These are phyloP conservation scores for Gadus macrocephalus DNA, from an alignment of 2,113 vertebrate species.

Conservation along the genomic window DNA sequence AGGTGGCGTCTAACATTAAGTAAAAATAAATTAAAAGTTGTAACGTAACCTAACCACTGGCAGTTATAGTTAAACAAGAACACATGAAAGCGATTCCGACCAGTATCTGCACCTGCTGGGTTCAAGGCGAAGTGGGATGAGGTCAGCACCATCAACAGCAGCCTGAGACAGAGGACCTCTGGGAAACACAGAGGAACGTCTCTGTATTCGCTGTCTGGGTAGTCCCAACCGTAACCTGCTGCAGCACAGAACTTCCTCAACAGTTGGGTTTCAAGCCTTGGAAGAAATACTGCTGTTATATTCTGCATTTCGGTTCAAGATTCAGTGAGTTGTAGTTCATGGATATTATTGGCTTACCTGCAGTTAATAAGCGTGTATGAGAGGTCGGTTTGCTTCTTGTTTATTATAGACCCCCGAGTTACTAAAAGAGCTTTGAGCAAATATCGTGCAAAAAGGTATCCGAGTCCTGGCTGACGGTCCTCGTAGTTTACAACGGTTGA, in stretches of 20 bases:
- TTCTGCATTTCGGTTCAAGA: background rate
- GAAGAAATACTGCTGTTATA: background rate
- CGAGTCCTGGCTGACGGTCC: slow-evolving; percentile 35
- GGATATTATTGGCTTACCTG: slow-evolving; percentile 42
- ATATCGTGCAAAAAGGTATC: slow-evolving; percentile 46
- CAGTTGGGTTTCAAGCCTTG: slow-evolving; percentile 34
- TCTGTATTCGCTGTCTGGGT: slow-evolving; percentile 65
- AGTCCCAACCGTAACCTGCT: slow-evolving; percentile 69
- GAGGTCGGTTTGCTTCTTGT: background rate
- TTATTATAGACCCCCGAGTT: slow-evolving; percentile 29
- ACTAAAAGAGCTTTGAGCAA: slow-evolving; percentile 16
- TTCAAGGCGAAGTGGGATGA: slow-evolving; percentile 55
- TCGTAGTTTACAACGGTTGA: slow-evolving; percentile 22
- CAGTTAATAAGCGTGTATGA: slow-evolving; percentile 47
- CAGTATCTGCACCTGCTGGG: slow-evolving; percentile 51
- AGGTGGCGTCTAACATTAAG: background rate
- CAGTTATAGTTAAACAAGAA: too few species aligned
- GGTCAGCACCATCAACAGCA: slow-evolving; percentile 53
- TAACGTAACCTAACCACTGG: background rate
- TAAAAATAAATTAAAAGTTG: background rate
- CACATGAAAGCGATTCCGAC: background rate
- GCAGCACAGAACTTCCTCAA: slow-evolving; percentile 62
- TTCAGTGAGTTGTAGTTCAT: background rate
- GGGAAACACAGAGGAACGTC: slow-evolving; percentile 66
- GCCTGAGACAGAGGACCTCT: slow-evolving; percentile 47